phyloP scores from a whole-genome alignment of 2,888 invertebrate species.

The Prosopocoilus inquinatus region DNA sequence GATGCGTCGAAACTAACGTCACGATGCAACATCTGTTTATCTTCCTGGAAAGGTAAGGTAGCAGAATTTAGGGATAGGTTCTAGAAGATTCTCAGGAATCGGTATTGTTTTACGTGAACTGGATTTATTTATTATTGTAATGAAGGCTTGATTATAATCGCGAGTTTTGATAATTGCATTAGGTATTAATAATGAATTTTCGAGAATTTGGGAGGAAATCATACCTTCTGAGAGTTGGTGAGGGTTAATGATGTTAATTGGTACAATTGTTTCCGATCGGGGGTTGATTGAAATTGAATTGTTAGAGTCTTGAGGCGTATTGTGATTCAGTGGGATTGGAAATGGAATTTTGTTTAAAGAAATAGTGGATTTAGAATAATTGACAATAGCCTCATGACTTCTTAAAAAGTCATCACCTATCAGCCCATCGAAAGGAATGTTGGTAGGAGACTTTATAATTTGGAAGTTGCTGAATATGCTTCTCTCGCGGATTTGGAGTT shows the following conservation, averaged over 20 bases:
- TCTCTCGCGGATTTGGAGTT: background rate
- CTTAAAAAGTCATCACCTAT: constrained; percentile 28
- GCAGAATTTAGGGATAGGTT: too few relatives aligned
- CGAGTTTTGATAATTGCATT: background rate
- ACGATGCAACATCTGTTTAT: too few relatives aligned
- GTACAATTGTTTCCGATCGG: too few relatives aligned
- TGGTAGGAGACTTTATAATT: background rate
- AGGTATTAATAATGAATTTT: background rate
- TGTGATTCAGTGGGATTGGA: background rate
- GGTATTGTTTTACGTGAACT: too few relatives aligned
- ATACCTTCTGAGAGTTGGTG: background rate
- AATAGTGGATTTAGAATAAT: constrained; percentile 7
- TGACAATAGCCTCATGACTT: constrained; percentile 17
- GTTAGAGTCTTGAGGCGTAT: background rate
- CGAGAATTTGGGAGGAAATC: background rate
- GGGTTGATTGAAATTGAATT: background rate
- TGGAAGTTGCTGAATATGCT: background rate
- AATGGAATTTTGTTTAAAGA: background rate
- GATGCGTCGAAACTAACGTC: too few relatives aligned
- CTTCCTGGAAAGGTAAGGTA: too few relatives aligned
- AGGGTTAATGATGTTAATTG: too few relatives aligned
- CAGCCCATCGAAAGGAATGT: constrained; percentile 25
- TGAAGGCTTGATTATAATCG: background rate
- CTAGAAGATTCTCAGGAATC: too few relatives aligned
- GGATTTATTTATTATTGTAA: constrained; percentile 2